A percentile compares a stretch with the other conserved stretches of the same genome.
These are phyloP conservation scores for Crossocerus cetratus DNA, from an alignment of 2,888 invertebrate species.

Conservation along the genomic window DNA sequence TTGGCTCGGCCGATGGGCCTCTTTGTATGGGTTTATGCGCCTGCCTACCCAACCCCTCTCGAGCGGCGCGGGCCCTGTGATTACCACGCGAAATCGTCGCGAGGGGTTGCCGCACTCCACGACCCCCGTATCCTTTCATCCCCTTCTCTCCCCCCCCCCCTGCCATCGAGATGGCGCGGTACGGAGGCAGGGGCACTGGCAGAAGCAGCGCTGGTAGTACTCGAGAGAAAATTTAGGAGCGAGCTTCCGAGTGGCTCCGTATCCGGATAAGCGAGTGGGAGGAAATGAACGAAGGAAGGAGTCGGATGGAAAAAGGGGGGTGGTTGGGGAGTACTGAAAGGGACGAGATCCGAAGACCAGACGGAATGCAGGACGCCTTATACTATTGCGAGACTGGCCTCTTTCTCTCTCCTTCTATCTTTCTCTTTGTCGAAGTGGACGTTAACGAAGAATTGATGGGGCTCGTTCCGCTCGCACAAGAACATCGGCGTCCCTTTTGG, in stretches of 20 bases:
- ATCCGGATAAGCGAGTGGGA: constrained; percentile 28
- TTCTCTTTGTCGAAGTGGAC: no score
- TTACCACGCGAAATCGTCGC: constrained; percentile 36
- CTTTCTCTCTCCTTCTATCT: no score
- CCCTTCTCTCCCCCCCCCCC: no score
- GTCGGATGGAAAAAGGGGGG: background rate
- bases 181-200: no score
- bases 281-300: constrained; percentile 44
- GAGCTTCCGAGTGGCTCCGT: constrained; percentile 42
- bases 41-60: constrained; percentile 28
- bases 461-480: no score
- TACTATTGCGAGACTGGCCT: no score
- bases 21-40: constrained; percentile 42
- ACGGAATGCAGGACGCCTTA: no score
- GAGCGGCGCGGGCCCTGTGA: constrained; percentile 21
- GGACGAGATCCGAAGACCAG: background rate
- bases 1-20: constrained; percentile 10
- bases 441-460: no score
- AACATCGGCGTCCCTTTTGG: no score
- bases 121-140: constrained; percentile 14
- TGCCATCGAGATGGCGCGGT: no score
- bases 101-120: constrained; percentile 9
- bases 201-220: background rate
- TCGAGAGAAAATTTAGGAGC: constrained; percentile 47
- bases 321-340: constrained; percentile 1